Base-by-base conservation (phyloP, 2,113 vertebrate genomes). In the Sula dactylatra region DNA sequence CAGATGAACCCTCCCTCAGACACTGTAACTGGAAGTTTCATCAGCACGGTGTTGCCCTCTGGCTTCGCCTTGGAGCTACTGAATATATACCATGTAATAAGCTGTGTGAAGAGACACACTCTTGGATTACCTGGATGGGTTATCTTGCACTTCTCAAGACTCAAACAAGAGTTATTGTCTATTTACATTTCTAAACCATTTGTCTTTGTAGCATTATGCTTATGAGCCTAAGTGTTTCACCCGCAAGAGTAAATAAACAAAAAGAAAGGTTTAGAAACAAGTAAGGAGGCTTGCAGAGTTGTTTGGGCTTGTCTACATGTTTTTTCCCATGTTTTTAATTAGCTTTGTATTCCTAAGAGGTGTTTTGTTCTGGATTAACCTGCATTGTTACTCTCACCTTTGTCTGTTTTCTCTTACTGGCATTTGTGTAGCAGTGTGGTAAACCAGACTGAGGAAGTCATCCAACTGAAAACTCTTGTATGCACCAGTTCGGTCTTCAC, bases 141-240 rank as follows among this genome's bases (percentile, higher is more conserved):
- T 94, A 40, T 45, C 56, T 56, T 50, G 56, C 31, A 13, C 77
- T 89, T 95, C 80, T 89, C 81, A 85, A 82, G 61, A 38, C 73
- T 91, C 13, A 32, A 10, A 44, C 7, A 65, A 42, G 38, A 79
- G 19, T 92, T 93, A 67, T 9, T 82, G 58, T 80, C 55, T 94
- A 15, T 95, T 95, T 95, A 76, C 66, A 79, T 82, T 71, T 95
- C 76, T 88, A 76, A 93, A 76, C 21, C 34, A 40, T 87, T 97
- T 95, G 47, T 87, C 69, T 94, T 85, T 72, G 54, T 91, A 54
- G 40, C 21, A 24, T 76, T 94, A 76, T 84, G 54, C 52, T 94
- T 91, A 77, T 82, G 31, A 94, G 65, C 22, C 25, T 27, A n/a
- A 36, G 38, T 88, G 55, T 92, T 93, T 79, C 36, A 29, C 12